Evolutionary conservation across 2,113 vertebrate genomes (phyloP), one percentile per base, ranked within the genome.

Genomic region (Cynopterus brachyotis): DNA sequence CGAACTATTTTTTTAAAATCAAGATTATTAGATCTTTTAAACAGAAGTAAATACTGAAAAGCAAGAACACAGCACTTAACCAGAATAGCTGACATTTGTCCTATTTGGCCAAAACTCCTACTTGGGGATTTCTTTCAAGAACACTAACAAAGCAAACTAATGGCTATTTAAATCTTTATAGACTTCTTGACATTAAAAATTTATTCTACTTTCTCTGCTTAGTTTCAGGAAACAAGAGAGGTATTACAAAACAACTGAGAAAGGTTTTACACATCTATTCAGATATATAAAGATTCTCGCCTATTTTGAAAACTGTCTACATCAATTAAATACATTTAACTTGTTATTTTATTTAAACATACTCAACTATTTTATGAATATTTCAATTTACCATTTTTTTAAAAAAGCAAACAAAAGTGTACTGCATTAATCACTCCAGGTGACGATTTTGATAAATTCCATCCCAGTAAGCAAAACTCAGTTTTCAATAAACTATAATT

Each of bases 331-430:
- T 26, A 92, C 24, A 79, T 67, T 80, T 45, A 87, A 83, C 20
- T 88, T 81, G n/a, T 57, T 50, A 73, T 78, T 78, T 93, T 93
- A 93, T 85, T 89, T 66, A 92, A 80, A 81, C 85, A 40, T 86
- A 70, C 1, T 53, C 19, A 62, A 84, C 55, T 91, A 72, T 57
- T 86, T 94, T 22, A 86, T 69, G 50, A 94, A 30, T 28, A 82
- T 26, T 94, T 73, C 37, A 94, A 87, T n/a, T 96, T 81, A 78
- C 35, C 10, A 82, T 92, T 95, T 92, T 95, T 88, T 55, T 75
- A 91, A 92, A 85, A 89, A 45, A 93, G 78, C 50, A 94, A 93
- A 53, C 16, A 62, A 45, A 59, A 93, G 22, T 66, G 42, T n/a
- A 91, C 11, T n/a, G 1, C 12, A 86, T 67, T 91, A 81, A 85